Conservation (phyloP, 2,113 vertebrate genomes). For the Triplophysa dalaica region DNA sequence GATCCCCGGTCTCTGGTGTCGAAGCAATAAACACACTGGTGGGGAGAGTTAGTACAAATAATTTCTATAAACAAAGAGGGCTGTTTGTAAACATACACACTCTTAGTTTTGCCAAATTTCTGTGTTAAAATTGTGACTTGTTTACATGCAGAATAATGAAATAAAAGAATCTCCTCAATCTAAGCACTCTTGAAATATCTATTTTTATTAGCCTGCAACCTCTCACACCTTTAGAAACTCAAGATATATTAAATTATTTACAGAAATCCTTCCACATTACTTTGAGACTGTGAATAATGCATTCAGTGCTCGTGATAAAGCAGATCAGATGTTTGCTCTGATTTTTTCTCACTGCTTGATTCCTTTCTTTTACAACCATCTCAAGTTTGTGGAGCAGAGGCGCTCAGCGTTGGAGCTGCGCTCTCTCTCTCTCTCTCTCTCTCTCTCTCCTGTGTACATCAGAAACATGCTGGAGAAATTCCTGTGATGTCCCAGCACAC, state of each 20-base stretch:
- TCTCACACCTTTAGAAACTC: constrained; percentile 62
- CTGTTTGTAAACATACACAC: too few species aligned
- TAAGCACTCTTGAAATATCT: constrained; percentile 42
- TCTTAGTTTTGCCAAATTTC: too few species aligned
- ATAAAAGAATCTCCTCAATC: background rate
- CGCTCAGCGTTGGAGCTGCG: too few species aligned
- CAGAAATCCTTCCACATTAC: constrained; percentile 65
- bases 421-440: background rate
- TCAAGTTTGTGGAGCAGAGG: background rate
- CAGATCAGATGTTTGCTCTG: background rate
- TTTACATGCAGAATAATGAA: background rate
- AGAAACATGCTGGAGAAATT: background rate
- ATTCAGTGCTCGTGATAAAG: constrained; percentile 53
- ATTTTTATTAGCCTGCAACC: constrained; percentile 43
- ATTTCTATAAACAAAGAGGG: too few species aligned
- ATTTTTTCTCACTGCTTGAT: background rate
- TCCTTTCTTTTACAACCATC: background rate
- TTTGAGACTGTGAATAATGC: constrained; percentile 69
- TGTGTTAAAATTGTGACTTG: too few species aligned
- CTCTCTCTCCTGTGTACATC: background rate
- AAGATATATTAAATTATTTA: constrained; percentile 67
- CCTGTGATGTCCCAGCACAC: constrained; percentile 14
- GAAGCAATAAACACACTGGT: too few species aligned
- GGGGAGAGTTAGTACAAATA: too few species aligned
- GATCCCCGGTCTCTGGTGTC: too few species aligned